Conservation (phyloP, 2,113 vertebrate genomes). For the Chloebia gouldiae region DNA sequence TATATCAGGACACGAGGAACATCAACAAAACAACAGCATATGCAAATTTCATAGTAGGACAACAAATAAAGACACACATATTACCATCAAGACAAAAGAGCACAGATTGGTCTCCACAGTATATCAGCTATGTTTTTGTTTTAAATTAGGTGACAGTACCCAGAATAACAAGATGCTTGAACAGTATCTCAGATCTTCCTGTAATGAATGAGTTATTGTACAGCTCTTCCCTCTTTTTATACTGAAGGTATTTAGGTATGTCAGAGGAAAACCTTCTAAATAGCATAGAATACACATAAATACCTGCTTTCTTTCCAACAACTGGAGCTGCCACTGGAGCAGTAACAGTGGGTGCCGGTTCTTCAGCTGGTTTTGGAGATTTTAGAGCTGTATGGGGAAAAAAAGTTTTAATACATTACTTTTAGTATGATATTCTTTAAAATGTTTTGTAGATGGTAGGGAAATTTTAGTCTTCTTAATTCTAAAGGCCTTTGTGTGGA, state of each 20-base stretch:
- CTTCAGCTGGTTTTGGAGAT: slow-evolving; percentile 67
- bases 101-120: not conserved
- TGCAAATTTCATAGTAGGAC: not conserved
- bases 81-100: not conserved
- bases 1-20: not conserved
- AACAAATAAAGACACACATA: not conserved
- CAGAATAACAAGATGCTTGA: not conserved
- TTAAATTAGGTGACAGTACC: not conserved
- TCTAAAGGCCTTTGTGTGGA: not conserved
- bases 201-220: not conserved
- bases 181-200: not conserved
- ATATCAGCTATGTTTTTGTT: not conserved
- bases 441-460: not conserved
- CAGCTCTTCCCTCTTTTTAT: not conserved
- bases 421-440: not conserved
- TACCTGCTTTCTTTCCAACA: slow-evolving; percentile 92
- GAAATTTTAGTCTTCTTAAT: not conserved
- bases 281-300: slow-evolving; percentile 35
- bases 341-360: slow-evolving; percentile 71
- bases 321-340: slow-evolving; percentile 84
- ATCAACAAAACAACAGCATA: not conserved
- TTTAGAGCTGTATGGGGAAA: slow-evolving; percentile 65
- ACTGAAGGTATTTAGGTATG: not conserved
- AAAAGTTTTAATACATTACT: not conserved
- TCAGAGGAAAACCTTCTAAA: not conserved